Base-by-base conservation (phyloP, 2,888 invertebrate genomes). In the Diaprepes abbreviatus region DNA sequence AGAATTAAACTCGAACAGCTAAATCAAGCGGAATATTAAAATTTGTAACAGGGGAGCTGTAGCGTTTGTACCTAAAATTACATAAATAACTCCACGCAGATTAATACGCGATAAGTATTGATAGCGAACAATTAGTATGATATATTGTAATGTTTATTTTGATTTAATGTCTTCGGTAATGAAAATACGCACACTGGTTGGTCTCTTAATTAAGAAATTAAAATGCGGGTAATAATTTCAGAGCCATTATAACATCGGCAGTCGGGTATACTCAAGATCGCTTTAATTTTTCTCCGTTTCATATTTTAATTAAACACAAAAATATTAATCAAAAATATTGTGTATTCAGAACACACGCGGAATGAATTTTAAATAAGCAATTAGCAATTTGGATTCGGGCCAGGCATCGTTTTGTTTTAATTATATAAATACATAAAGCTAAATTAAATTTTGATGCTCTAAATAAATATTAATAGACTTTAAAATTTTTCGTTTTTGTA, bases 341-440 rank as follows among this genome's bases (percentile, higher is more conserved):
- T 58, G 43, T 58, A 58, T 58, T 58, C 58, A 58, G 58, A 36
- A 58, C 58, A 58, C 58, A 58, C 28, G 58, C 58, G 43, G 24
- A 58, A 58, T 58, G 58, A 58, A 58, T 58, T 58, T 58, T 17
- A 58, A 58, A 58, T 58, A 58, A 43, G 58, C 43, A 40, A 58
- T 58, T 58, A 58, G 58, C 58, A 31, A 58, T 58, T 43, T 58
- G 45, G 28, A 59, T 38, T 36, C 45, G 14, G 17, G 59, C 28
- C 43, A 57, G 55, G 24, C 12, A 57, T 38, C 55, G 38, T 57
- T 57, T 57, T 38, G 38, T 57, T 57, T 57, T 57, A 57, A 57
- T 57, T 57, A 38, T 57, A 57, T 57, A 57, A 57, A 57, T 57
- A 57, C 55, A 57, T 57, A 24, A 57, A 57, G 33, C 54, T 19